phyloP scores from a whole-genome alignment of 2,888 invertebrate genomes.

The Chalcis sispes region DNA sequence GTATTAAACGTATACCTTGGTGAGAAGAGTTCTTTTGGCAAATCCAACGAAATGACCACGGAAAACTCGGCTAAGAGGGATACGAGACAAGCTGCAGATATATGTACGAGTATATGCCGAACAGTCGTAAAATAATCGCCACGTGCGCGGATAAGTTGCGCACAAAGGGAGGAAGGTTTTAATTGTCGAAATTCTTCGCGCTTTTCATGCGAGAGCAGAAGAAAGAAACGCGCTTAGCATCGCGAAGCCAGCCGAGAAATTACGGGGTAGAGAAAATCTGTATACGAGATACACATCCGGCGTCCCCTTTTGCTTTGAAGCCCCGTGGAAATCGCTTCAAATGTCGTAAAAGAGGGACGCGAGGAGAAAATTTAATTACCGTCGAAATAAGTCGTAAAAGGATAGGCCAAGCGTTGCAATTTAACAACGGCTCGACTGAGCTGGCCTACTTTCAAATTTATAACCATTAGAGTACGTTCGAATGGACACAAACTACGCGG shows the following conservation, averaged over 20 bases:
- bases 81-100: background rate
- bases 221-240: background rate
- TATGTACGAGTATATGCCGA: too few species aligned
- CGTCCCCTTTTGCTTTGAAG: background rate
- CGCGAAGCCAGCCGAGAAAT: too few species aligned
- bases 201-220: background rate
- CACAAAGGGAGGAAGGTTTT: slow-evolving; percentile 56
- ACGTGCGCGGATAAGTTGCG: too few species aligned
- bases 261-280: too few species aligned
- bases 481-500: too few species aligned
- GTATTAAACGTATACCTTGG: slow-evolving; percentile 28
- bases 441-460: slow-evolving; percentile 50
- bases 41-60: slow-evolving; percentile 37
- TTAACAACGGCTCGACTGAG: background rate
- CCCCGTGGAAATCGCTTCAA: slow-evolving; percentile 56
- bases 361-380: slow-evolving; percentile 68
- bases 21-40: background rate
- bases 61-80: slow-evolving; percentile 7
- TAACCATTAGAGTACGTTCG: slow-evolving; percentile 15
- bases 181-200: slow-evolving; percentile 66
- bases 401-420: slow-evolving; percentile 4
- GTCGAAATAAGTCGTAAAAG: slow-evolving; percentile 56
- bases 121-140: too few species aligned
- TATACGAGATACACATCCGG: too few species aligned
- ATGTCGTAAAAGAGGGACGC: slow-evolving; percentile 59